Evolutionary conservation across 2,113 vertebrate genomes (phyloP).

Genomic region (Puffinus mauretanicus): DNA sequence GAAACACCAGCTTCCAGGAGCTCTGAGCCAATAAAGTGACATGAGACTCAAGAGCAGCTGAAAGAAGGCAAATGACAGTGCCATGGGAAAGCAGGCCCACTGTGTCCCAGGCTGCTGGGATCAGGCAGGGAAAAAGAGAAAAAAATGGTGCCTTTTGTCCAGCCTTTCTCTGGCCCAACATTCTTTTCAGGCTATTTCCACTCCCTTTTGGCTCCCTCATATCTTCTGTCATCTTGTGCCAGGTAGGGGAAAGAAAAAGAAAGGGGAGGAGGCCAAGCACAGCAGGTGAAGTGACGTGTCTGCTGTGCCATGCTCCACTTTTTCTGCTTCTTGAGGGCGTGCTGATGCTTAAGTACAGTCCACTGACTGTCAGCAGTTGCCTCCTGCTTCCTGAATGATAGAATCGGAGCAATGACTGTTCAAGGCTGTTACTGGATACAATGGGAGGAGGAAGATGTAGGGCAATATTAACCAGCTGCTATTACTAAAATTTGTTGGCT

Average conservation of each 20-base stretch:
- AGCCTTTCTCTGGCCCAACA: background rate
- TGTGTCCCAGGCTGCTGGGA: background rate
- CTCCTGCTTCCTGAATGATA: slow-evolving; percentile 49
- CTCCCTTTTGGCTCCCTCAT: background rate
- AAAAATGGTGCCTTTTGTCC: background rate
- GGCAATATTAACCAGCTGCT: slow-evolving; percentile 32
- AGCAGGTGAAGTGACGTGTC: slow-evolving; percentile 28
- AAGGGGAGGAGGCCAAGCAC: background rate
- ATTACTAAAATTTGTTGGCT: background rate
- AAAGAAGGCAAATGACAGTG: background rate
- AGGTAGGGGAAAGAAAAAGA: slow-evolving; percentile 3
- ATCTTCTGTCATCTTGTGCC: background rate
- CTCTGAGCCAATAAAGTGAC: background rate
- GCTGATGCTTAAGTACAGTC: background rate
- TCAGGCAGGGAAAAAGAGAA: background rate
- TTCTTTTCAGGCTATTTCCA: background rate
- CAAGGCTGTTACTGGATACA: slow-evolving; percentile 39
- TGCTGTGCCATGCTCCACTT: slow-evolving; percentile 22
- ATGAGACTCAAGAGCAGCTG: background rate
- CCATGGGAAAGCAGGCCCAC: background rate
- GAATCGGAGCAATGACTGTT: background rate
- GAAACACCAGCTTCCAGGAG: background rate
- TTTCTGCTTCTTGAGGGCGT: background rate
- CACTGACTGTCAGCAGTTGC: slow-evolving; percentile 2
- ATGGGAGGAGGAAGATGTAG: slow-evolving; percentile 4